These are phyloP conservation scores for Papilio dardanus DNA, from an alignment of 1,140 invertebrate genomes.

Conservation along the genomic window DNA sequence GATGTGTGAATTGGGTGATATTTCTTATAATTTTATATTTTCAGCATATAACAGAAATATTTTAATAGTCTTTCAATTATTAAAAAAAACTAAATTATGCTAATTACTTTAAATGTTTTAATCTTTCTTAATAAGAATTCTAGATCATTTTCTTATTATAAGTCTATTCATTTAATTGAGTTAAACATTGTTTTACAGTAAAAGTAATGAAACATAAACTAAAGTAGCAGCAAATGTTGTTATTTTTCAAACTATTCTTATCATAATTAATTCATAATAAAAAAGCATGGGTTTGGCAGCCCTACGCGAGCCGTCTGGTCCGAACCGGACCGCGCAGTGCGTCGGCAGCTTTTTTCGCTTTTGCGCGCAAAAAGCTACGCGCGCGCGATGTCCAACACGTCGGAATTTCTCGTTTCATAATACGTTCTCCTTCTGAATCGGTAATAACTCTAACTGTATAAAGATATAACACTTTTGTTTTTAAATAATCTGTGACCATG, in stretches of 20 bases:
- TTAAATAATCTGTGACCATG: slow-evolving; percentile 22
- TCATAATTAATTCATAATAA: not conserved
- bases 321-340: slow-evolving; percentile 40
- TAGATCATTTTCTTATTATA: too few species aligned
- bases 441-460: slow-evolving; percentile 23
- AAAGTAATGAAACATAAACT: too few species aligned
- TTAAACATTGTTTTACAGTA: too few species aligned
- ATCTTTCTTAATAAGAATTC: too few species aligned
- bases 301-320: slow-evolving; percentile 35
- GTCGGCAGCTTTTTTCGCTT: slow-evolving; percentile 33
- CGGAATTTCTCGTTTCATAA: slow-evolving; percentile 37
- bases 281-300: not conserved
- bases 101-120: too few species aligned
- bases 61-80: too few species aligned
- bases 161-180: too few species aligned
- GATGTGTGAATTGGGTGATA: too few species aligned
- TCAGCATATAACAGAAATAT: too few species aligned
- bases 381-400: slow-evolving; percentile 9
- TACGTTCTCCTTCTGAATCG: slow-evolving; percentile 20
- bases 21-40: too few species aligned
- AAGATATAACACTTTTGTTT: slow-evolving; percentile 21
- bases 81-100: too few species aligned
- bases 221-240: too few species aligned
- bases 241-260: not conserved
- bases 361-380: slow-evolving; percentile 35